phyloP scores from a whole-genome alignment of 2,113 vertebrate species.

The Pholis gunnellus region DNA sequence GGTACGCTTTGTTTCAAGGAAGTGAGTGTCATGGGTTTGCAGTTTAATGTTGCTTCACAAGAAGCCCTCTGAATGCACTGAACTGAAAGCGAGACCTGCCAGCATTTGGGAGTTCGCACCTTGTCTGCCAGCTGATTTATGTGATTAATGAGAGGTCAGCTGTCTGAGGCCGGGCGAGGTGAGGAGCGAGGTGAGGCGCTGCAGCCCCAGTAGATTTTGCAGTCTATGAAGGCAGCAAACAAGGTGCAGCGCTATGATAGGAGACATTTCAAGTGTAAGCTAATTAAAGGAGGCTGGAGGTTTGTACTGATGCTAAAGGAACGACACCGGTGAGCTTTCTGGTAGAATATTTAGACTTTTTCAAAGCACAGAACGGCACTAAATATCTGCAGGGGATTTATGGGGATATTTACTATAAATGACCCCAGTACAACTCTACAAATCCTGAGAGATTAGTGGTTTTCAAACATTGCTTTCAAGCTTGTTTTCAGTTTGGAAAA shows the following conservation, averaged over 20 bases:
- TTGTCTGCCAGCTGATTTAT: constrained; percentile 32
- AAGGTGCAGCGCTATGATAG: not conserved
- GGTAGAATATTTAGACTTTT: constrained; percentile 8
- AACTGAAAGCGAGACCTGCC: constrained; percentile 35
- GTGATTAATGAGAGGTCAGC: constrained; percentile 64
- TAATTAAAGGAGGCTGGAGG: not conserved
- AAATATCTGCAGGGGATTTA: constrained; percentile 7
- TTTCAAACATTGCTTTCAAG: not conserved
- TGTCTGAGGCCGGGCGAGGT: constrained; percentile 2
- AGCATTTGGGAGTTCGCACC: not conserved
- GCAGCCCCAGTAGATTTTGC: not conserved
- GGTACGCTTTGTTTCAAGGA: constrained; percentile 26
- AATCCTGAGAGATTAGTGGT: not conserved
- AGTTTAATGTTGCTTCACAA: constrained; percentile 17
- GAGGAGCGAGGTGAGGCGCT: constrained; percentile 14
- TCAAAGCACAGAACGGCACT: not conserved
- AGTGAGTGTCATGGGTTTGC: constrained; percentile 39
- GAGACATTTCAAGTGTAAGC: constrained; percentile 7
- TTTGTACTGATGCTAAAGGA: not conserved
- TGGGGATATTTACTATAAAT: constrained; percentile 15
- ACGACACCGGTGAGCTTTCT: not conserved
- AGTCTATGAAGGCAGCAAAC: constrained; percentile 10
- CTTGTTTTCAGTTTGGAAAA: constrained; percentile 5
- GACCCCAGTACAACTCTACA: not conserved
- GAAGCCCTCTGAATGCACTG: constrained; percentile 3